phyloP scores from a whole-genome alignment of 1,140 invertebrate genomes.

The Leptinotarsa lineolata region DNA sequence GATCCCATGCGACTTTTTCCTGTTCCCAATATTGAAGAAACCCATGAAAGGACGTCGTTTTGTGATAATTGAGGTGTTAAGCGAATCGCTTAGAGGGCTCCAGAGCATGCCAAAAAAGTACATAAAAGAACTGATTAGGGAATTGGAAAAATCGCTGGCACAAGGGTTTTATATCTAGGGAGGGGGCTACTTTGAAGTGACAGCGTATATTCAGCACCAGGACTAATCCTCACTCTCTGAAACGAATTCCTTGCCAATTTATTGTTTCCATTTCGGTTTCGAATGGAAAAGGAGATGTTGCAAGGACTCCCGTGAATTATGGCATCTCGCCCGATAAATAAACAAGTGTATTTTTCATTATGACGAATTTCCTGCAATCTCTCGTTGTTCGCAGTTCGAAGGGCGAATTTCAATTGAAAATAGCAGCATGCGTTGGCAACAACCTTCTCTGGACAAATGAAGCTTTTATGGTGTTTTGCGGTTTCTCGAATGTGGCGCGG shows the following conservation, averaged over 20 bases:
- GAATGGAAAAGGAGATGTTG: not conserved
- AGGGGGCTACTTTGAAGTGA: no score
- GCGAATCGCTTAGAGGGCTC: no score
- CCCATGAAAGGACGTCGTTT: no score
- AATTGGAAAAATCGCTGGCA: no score
- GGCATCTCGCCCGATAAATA: not conserved
- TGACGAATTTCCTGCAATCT: not conserved
- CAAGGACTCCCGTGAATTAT: not conserved
- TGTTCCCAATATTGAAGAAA: no score
- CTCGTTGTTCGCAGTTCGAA: conserved; percentile 6
- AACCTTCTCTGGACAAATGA: not conserved
- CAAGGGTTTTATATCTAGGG: no score
- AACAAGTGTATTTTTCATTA: conserved; percentile 9
- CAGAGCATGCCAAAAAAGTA: no score
- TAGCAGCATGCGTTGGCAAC: not conserved
- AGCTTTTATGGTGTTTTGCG: not conserved
- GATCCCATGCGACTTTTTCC: no score
- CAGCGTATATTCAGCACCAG: not conserved
- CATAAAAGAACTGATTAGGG: no score
- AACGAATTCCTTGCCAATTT: not conserved
- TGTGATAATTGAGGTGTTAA: no score
- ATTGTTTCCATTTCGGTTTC: conserved; percentile 3
- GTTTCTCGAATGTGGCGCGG: not conserved
- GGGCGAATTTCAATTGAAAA: not conserved
- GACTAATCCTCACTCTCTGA: not conserved